Conservation (phyloP, 1,140 invertebrate species). For the Eulimnadia texana region DNA sequence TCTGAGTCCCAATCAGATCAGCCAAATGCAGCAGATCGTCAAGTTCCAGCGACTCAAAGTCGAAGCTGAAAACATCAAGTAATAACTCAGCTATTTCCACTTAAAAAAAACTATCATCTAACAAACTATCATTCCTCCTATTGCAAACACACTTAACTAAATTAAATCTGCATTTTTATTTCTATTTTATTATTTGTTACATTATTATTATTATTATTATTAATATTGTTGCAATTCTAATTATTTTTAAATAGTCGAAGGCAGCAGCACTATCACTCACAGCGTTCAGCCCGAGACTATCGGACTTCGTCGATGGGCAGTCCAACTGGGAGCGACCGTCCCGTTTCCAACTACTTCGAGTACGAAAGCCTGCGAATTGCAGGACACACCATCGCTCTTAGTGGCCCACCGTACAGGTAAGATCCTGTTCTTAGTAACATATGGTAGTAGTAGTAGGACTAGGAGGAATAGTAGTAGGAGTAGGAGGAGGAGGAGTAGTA, state of each 20-base stretch:
- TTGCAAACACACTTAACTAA: too few species aligned
- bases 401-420: constrained; percentile 4
- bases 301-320: constrained; percentile 23
- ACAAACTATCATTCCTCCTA: too few species aligned
- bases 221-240: constrained; percentile 6
- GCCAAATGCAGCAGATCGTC: constrained; percentile 53
- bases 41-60: constrained; percentile 51
- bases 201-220: background rate
- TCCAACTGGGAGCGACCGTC: constrained; percentile 30
- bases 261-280: constrained; percentile 59
- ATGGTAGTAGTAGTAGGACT: background rate
- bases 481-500: too few species aligned
- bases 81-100: constrained; percentile 2
- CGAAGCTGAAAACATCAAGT: constrained; percentile 43
- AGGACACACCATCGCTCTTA: background rate
- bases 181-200: constrained; percentile 12
- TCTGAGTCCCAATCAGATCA: constrained; percentile 48
- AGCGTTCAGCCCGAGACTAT: constrained; percentile 43
- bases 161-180: constrained; percentile 8
- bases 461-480: too few species aligned
- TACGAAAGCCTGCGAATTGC: constrained; percentile 52
- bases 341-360: constrained; percentile 66
- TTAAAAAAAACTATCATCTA: background rate
- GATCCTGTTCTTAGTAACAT: background rate
- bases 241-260: constrained; percentile 37